These are phyloP conservation scores for Porites lobata DNA, from an alignment of 92 coral and sea anemone genomes.

Conservation along the genomic window DNA sequence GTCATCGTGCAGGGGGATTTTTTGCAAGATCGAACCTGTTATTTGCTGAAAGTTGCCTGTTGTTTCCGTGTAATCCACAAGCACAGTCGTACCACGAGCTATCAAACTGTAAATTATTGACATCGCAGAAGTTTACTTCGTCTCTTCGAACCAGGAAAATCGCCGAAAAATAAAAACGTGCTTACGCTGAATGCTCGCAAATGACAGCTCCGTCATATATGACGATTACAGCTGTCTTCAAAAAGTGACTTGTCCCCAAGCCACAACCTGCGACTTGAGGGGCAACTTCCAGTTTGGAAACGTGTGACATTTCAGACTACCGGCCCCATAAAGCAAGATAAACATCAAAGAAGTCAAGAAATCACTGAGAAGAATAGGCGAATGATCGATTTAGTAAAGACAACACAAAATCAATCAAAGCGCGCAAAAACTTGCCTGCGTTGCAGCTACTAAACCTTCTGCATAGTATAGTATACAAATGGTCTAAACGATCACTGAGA, in stretches of 20 bases:
- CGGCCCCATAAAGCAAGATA: no score
- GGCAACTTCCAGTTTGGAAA: no score
- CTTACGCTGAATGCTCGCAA: no score
- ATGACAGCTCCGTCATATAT: not conserved
- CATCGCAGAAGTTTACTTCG: constrained; percentile 46
- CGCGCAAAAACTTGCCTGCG: no score
- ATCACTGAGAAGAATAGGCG: no score
- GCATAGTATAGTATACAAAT: no score
- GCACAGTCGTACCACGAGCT: constrained; percentile 90
- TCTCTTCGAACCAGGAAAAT: not conserved
- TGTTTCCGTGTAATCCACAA: constrained; percentile 94
- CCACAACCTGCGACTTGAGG: not conserved
- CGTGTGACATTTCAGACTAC: no score
- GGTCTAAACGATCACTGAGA: no score
- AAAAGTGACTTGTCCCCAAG: not conserved
- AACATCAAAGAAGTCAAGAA: no score
- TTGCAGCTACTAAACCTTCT: no score
- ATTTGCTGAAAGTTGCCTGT: constrained; percentile 97
- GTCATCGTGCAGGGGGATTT: constrained; percentile 79
- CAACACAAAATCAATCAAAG: no score
- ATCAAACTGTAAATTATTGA: constrained; percentile 92
- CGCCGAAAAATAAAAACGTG: not conserved
- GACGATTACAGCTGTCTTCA: not conserved
- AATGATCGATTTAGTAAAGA: no score
- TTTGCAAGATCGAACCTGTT: constrained; percentile 87